A percentile compares a stretch with the other conserved stretches of the same genome.
These are phyloP conservation scores for Thamnophis sirtalis DNA, from an alignment of 2,113 vertebrate species.

Conservation along the genomic window DNA sequence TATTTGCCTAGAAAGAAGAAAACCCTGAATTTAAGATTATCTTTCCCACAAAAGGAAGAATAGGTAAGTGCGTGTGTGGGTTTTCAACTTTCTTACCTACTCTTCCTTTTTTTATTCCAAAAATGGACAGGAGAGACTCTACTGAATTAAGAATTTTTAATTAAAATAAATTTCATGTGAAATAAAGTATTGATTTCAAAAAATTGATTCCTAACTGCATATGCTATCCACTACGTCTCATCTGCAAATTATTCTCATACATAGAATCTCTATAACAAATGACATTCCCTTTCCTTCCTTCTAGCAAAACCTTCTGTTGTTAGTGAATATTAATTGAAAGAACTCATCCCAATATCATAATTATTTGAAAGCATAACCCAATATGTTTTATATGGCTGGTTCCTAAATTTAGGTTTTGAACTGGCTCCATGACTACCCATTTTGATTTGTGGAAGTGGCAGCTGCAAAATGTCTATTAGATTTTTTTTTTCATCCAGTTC, in stretches of 20 bases:
- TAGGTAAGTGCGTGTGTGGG: background rate
- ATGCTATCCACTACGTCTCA: background rate
- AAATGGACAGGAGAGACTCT: background rate
- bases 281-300: background rate
- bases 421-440: background rate
- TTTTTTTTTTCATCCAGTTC: background rate
- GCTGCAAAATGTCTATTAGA: fast-evolving
- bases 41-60: background rate
- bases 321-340: background rate
- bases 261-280: background rate
- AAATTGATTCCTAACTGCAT: background rate
- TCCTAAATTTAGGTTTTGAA: background rate
- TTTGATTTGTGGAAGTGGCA: background rate
- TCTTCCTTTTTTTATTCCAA: background rate
- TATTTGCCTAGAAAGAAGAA: background rate
- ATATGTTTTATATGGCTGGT: background rate
- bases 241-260: background rate
- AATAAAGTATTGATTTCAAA: background rate
- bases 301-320: background rate
- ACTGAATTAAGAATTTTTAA: background rate
- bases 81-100: too few relatives aligned
- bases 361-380: background rate
- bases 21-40: background rate
- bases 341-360: background rate
- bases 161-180: background rate